Evolutionary conservation across 1,140 invertebrate species (phyloP), one percentile per base, ranked within the genome.

Genomic region (Cecropterus lyciades): DNA sequence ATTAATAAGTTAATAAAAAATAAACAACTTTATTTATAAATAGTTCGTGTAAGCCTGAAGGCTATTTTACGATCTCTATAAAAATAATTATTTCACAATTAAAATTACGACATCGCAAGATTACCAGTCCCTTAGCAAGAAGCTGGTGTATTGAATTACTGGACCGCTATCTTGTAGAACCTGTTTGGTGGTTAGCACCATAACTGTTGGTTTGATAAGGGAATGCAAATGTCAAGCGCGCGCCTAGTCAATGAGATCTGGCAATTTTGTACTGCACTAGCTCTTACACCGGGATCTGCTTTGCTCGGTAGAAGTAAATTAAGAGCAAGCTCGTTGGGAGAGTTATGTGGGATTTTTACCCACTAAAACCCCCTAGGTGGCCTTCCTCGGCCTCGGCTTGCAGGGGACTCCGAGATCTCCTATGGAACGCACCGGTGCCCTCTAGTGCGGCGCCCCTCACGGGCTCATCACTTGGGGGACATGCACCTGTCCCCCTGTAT

Each of bases 91-190:
- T 24, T 62, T 62, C 40, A 17, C 49, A 51, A 62, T 62, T 51
- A 62, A 62, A 40, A 10, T 51, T 51, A 62, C 30, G 17, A 40
- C 59, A 51, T 62, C 46, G 46, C 46, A 40, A 17, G 17, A 51
- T 15, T 42, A 17, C 45, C 15, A 49, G 30, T 37, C 27, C 57
- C 46, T 64, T 67, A 77, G 79, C 77, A 71, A 67, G 55, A 67
- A 69, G 67, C 59, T 62, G 70, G 70, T 57, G 62, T 74, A 80
- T 84, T 78, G 73, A 78, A 80, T 80, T 76, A 80, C 80, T 69
- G 64, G 64, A 75, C 79, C 77, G 81, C 65, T 81, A 75, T 73
- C 70, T 59, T 57, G 68, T 60, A 63, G 69, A 78, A 75, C 70
- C 70, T 75, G 69, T 79, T 69, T 53, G 57, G 68, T 64, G 64